Conservation (phyloP, 1,140 invertebrate species). For the Drosophila rhopaloa region DNA sequence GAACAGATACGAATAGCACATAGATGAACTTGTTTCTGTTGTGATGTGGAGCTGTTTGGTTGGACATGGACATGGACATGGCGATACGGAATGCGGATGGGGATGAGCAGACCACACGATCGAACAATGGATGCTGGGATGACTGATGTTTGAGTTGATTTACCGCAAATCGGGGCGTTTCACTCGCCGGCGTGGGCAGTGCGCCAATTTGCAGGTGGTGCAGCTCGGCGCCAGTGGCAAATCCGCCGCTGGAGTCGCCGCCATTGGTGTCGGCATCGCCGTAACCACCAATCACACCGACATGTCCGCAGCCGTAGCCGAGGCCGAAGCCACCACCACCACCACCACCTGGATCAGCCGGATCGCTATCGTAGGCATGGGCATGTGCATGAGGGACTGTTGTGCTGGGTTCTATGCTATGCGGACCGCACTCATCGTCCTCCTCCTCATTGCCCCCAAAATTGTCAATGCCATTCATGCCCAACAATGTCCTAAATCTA, state of each 20-base stretch:
- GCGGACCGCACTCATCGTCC: constrained; percentile 71
- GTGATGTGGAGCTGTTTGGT: constrained; percentile 21
- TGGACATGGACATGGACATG: constrained; percentile 5
- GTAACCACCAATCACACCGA: constrained; percentile 38
- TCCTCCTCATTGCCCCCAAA: constrained; percentile 58
- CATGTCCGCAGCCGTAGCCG: constrained; percentile 19
- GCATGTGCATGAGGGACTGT: constrained; percentile 31
- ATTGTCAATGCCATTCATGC: constrained; percentile 84
- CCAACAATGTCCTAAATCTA: constrained; percentile 84
- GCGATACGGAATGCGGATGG: constrained; percentile 15
- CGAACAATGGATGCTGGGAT: constrained; percentile 36
- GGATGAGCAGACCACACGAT: constrained; percentile 28
- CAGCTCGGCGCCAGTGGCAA: constrained; percentile 66
- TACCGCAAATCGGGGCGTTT: constrained; percentile 84
- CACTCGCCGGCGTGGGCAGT: constrained; percentile 84
- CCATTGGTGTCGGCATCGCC: constrained; percentile 53
- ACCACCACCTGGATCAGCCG: constrained; percentile 16
- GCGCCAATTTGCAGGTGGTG: constrained; percentile 83
- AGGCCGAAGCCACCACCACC: constrained; percentile 20
- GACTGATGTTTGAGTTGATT: constrained; percentile 76
- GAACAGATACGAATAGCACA: constrained; percentile 25
- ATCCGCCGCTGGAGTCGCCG: constrained; percentile 47
- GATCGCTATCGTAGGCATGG: constrained; percentile 25
- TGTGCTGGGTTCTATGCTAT: constrained; percentile 80
- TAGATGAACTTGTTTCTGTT: constrained; percentile 26